phyloP scores from a whole-genome alignment of 2,113 vertebrate genomes.

The Fulica atra region DNA sequence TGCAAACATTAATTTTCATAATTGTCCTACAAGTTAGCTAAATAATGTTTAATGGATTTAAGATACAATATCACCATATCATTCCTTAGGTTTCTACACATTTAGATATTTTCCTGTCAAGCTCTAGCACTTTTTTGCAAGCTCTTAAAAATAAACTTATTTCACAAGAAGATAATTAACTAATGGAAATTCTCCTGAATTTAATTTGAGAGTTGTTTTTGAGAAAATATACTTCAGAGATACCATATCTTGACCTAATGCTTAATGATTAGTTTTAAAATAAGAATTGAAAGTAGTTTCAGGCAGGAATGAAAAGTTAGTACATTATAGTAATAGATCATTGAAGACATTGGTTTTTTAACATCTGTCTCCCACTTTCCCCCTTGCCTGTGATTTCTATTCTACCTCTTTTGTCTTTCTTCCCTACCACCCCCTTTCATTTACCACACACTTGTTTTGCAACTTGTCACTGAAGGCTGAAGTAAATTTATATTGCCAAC shows the following conservation, averaged over 20 bases:
- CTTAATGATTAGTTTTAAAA: background rate
- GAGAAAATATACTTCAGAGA: background rate
- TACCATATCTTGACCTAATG: background rate
- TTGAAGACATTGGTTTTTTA: background rate
- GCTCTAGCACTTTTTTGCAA: background rate
- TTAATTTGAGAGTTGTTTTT: background rate
- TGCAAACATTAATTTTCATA: background rate
- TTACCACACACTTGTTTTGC: background rate
- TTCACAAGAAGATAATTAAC: background rate
- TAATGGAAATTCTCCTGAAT: background rate
- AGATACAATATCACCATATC: background rate
- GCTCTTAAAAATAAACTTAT: background rate
- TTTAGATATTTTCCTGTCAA: background rate
- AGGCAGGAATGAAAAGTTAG: background rate
- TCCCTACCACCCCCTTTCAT: rapidly evolving
- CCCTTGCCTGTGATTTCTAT: background rate
- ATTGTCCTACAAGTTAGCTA: background rate
- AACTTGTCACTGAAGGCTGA: background rate
- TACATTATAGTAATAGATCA: background rate
- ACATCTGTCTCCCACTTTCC: rapidly evolving
- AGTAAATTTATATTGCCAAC: background rate
- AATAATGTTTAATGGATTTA: background rate
- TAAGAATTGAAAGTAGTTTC: background rate
- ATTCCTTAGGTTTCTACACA: background rate
- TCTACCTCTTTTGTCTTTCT: background rate